A percentile compares a stretch with the other conserved stretches of the same genome.
phyloP scores from a whole-genome alignment of 1,140 invertebrate species.

The Rhopalosiphum padi region DNA sequence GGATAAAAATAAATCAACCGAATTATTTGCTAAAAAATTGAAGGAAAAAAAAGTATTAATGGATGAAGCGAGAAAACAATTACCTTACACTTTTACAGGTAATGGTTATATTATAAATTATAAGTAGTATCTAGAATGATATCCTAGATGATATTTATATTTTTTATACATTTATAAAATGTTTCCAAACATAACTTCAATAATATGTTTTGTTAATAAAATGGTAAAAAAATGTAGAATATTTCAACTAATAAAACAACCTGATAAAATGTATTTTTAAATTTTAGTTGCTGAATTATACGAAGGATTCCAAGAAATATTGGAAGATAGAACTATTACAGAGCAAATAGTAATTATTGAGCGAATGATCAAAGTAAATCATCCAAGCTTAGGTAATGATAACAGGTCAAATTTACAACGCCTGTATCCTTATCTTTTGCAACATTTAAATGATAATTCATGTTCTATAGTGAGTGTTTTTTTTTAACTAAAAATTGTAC shows the following conservation, averaged over 20 bases:
- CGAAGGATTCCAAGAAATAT: conserved; percentile 72
- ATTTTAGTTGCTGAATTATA: conserved; percentile 70
- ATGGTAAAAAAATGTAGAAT: neutral
- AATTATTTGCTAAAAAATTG: conserved; percentile 61
- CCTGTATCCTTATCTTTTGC: conserved; percentile 77
- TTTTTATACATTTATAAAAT: neutral
- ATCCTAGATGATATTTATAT: neutral
- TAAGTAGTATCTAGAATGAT: neutral
- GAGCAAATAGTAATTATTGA: conserved; percentile 77
- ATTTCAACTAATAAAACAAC: neutral
- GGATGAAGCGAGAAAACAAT: conserved; percentile 70
- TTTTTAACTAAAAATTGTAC: neutral
- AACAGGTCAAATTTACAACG: conserved; percentile 80
- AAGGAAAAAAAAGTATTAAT: conserved; percentile 66
- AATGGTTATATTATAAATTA: conserved; percentile 54
- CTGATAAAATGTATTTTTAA: neutral
- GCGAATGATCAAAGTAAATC: conserved; percentile 85
- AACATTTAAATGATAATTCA: conserved; percentile 74
- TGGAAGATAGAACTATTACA: conserved; percentile 69
- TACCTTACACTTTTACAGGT: conserved; percentile 74
- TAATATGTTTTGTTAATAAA: neutral
- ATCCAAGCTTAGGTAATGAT: conserved; percentile 75
- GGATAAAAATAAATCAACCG: conserved; percentile 33
- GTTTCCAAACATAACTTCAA: neutral
- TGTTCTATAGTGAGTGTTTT: conserved; percentile 32